Base-by-base conservation (phyloP, 2,888 invertebrate genomes). In the Ochropleura leucogaster region DNA sequence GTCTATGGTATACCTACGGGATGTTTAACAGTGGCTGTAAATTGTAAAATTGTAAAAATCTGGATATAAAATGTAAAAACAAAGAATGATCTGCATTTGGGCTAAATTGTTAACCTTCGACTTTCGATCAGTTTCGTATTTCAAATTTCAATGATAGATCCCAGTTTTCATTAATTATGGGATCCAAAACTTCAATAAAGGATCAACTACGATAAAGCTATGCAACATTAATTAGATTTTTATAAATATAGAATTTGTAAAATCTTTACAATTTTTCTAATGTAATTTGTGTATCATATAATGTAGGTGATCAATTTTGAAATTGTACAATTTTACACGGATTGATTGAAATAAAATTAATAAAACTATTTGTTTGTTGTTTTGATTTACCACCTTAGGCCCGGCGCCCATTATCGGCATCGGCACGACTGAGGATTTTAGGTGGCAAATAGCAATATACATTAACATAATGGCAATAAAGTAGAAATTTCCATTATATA, bases 321-420 rank as follows among this genome's bases (percentile, higher is more conserved):
- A 92, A 91, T 90, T 95, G 95, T 95, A 95, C 95, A 95, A 95
- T 94, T 96, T 95, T 96, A 96, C 94, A 95, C 91, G 84, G 90
- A 92, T 92, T 91, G 89, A 92, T 89, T 92, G 88, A 88, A 94
- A 86, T 86, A 82, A 87, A 87, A 86, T 68, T 77, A 66, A 90
- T 92, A 91, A 93, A 92, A 90, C 85, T 89, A 65, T 40, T n/a
- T 46, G 68, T 60, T 5, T 18, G 42, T 72, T 47, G 60, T 82
- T 67, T 74, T 3, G 9, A 1, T 68, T 8, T 3, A 40, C 5
- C 30, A 16, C 14, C 12, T 70, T 30, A n/a, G n/a, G n/a, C n/a
- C n/a, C n/a, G n/a, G n/a, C n/a, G n/a, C n/a, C n/a, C n/a, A n/a
- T n/a, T n/a, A n/a, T n/a, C n/a, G n/a, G n/a, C n/a, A n/a, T n/a